Percentiles rank a stretch among this genome's conserved stretches.
Evolutionary conservation across 2,888 invertebrate genomes (phyloP).

Genomic region (Philhelius pedissequus): DNA sequence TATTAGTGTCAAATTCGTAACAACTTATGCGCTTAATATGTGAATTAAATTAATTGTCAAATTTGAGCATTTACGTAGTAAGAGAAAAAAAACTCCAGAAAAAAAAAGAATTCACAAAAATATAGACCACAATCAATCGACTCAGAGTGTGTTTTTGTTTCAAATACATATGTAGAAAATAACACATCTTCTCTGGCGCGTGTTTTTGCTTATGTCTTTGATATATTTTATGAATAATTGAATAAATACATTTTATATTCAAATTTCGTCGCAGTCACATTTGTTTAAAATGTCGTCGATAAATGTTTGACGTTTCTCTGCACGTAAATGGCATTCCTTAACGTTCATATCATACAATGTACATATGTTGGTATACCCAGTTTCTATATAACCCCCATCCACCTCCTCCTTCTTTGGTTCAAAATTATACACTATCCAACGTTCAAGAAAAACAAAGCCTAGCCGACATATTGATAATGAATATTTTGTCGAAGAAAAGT

Average conservation of each 20-base stretch:
- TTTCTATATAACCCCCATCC: not conserved
- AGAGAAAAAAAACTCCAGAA: too few species aligned
- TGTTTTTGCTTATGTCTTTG: not conserved
- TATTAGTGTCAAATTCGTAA: too few species aligned
- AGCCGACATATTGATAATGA: too few species aligned
- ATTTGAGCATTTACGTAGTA: too few species aligned
- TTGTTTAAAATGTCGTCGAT: conserved; percentile 55
- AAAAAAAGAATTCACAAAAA: too few species aligned
- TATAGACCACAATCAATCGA: not conserved
- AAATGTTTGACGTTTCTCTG: conserved; percentile 29
- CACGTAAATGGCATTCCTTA: conserved; percentile 22
- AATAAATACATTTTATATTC: conserved; percentile 61
- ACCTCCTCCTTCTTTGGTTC: too few species aligned
- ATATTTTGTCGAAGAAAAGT: too few species aligned
- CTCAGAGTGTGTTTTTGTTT: not conserved
- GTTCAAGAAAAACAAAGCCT: not conserved
- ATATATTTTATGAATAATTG: conserved; percentile 51
- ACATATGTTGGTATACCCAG: too few species aligned
- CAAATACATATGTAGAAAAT: not conserved
- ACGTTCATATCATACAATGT: not conserved
- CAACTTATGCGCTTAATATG: too few species aligned
- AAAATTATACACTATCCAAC: too few species aligned
- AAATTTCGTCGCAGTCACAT: conserved; percentile 56
- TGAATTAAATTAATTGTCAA: too few species aligned
- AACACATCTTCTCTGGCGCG: not conserved